Evolutionary conservation across 2,888 invertebrate genomes (phyloP), one percentile per base, ranked within the genome.

Genomic region (Diplazon laetatorius): DNA sequence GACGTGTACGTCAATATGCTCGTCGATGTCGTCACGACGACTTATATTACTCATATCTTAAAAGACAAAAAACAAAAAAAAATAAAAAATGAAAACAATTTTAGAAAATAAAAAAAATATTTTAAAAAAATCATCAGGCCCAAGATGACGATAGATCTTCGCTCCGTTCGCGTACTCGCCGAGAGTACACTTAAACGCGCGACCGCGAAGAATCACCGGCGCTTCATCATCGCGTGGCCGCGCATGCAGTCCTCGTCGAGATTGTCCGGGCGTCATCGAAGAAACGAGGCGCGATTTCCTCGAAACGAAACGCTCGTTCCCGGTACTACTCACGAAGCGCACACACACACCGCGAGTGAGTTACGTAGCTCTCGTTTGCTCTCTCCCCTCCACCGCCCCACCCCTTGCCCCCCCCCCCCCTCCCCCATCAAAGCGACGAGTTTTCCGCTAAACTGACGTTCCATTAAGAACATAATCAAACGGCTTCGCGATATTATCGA

Each of bases 231-330:
- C n/a, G n/a, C n/a, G n/a, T n/a, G 30, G 6, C 30, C 30, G 30
- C 6, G 30, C n/a, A n/a, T n/a, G n/a, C n/a, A 30, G 30, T 2
- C 30, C 10, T 18, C 48, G 48, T 50, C 6, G 9, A 52, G 52
- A 5, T 18, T 35, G 48, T n/a, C n/a, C n/a, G n/a, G n/a, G 18
- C 48, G 9, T 62, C 18, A 25, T 16, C 46, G 35, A 20, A 44
- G 35, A 16, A 20, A 12, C 30, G 46, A n/a, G n/a, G 25, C 39
- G 39, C n/a, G 39, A 25, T 48, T 76, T 76, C 69, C 69, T 48
- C 39, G 69, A 57, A 76, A 63, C 39, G 63, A 30, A 57, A 25
- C 30, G 46, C 46, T 30, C 25, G 48, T 76, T 70, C 69, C 22
- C 6, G n/a, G 55, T 69, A 69, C 55, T 30, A 22, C 12, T n/a